Base-by-base conservation (phyloP, 2,113 vertebrate genomes). In the Podilymbus podiceps region DNA sequence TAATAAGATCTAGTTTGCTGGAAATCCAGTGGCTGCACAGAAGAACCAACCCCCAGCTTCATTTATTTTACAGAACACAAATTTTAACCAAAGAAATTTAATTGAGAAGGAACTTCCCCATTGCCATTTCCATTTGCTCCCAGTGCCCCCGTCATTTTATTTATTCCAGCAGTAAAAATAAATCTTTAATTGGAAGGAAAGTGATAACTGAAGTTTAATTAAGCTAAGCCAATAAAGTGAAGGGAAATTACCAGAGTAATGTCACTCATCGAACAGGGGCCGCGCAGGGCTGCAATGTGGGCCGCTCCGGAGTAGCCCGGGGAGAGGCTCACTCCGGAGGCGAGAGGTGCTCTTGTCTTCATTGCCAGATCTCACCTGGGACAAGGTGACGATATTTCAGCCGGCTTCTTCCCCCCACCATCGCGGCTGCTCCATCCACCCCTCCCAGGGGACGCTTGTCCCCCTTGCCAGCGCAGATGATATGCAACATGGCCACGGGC, bases 121-220 rank as follows among this genome's bases (percentile, higher is more conserved):
- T 19, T 86, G 76, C 80, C 68, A 30, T 92, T 95, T 90, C 83
- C 53, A 27, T 89, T 93, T 79, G 81, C 84, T 97, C 85, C 93
- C 89, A 58, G 66, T 82, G 81, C 69, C 87, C 87, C 53, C 71
- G 87, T 93, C 49, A 72, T 56, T 93, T 95, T 96, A 92, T 95
- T 95, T 95, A 92, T 95, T 89, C 77, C 83, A 92, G 84, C 69
- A 81, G 92, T 97, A 95, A 94, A 94, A 95, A 92, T 92, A 97
- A 90, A 90, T 92, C 92, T 95, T 91, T 89, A 94, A 89, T 89
- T 93, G 90, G 66, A 89, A 93, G 62, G 94, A 93, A 96, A 95
- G 92, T 28, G 84, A 90, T 95, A 92, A 92, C 92, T 90, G 88
- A 95, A 91, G 89, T 96, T 96, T 96, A 95, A 93, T 95, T 94